Conservation (phyloP, 2,797 vertebrate species). For the Ctenopoma multispine region DNA sequence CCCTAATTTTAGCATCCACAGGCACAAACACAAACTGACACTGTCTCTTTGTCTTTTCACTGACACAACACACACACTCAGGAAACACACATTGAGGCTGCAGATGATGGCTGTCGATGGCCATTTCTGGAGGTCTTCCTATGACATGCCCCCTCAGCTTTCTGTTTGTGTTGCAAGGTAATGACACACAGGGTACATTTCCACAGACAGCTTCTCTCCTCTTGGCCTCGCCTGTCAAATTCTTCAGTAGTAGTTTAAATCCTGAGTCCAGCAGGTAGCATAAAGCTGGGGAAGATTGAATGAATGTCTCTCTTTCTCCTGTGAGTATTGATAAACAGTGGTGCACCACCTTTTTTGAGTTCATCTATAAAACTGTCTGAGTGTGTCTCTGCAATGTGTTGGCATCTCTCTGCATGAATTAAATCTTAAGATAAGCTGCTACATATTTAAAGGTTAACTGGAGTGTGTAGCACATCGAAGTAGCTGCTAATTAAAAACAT, state of each 20-base stretch:
- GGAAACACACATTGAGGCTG: constrained; percentile 13
- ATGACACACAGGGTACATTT: constrained; percentile 13
- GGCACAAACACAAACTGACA: constrained; percentile 54
- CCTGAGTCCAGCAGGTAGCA: neutral
- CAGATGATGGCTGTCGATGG: constrained; percentile 1
- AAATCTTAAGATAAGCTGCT: neutral
- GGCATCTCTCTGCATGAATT: neutral
- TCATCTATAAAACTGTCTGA: neutral
- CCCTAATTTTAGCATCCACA: constrained; percentile 67
- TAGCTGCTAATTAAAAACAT: neutral
- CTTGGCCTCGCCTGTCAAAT: constrained; percentile 7
- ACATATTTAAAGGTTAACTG: constrained; percentile 6
- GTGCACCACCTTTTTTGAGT: neutral
- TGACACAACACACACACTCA: constrained; percentile 23
- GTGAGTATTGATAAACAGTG: neutral
- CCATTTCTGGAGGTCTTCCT: constrained; percentile 19
- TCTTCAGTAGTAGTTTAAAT: constrained; percentile 10
- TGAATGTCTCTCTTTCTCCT: constrained; percentile 15
- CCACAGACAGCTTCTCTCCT: neutral
- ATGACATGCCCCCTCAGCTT: neutral
- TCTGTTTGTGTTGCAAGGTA: constrained; percentile 26
- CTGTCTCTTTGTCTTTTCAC: constrained; percentile 43
- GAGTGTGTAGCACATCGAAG: neutral
- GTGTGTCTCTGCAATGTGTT: neutral
- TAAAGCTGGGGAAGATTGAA: neutral